A percentile compares a stretch with the other conserved stretches of the same genome.
phyloP scores from a whole-genome alignment of 2,797 vertebrate species.

The Thamnophis elegans region DNA sequence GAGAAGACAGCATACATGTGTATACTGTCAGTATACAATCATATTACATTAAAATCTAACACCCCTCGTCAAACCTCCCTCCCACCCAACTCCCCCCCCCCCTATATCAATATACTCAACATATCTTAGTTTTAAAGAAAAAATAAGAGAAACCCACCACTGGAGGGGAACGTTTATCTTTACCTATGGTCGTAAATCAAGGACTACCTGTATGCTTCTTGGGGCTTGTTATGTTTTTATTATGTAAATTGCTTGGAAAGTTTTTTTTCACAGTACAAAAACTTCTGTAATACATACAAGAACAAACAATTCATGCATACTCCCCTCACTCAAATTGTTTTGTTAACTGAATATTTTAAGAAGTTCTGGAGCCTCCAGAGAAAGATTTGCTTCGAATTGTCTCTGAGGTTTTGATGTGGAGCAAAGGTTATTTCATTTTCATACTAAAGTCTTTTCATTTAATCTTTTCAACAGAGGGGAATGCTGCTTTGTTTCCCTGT shows the following conservation, averaged over 20 bases:
- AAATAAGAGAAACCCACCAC: too few species aligned
- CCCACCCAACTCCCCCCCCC: too few species aligned
- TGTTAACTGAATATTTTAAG: not conserved
- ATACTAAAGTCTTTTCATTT: not conserved
- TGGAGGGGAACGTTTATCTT: too few species aligned
- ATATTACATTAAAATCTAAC: too few species aligned
- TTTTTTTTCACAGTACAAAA: not conserved
- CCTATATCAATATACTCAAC: too few species aligned
- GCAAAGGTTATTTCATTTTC: not conserved
- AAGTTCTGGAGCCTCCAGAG: not conserved
- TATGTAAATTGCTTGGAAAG: not conserved
- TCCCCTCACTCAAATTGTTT: not conserved
- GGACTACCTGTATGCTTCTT: not conserved
- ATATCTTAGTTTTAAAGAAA: too few species aligned
- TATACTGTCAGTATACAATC: too few species aligned
- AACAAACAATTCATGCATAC: not conserved
- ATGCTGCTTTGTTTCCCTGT: not conserved
- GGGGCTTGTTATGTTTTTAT: not conserved
- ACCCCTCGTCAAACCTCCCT: too few species aligned
- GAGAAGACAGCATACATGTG: too few species aligned
- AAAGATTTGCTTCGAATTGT: not conserved
- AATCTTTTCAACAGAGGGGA: not conserved
- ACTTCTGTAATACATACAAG: not conserved
- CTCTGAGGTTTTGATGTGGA: not conserved
- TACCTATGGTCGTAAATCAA: not conserved